Evolutionary conservation across 2,113 vertebrate genomes (phyloP).

Genomic region (Hepsetus odoe): DNA sequence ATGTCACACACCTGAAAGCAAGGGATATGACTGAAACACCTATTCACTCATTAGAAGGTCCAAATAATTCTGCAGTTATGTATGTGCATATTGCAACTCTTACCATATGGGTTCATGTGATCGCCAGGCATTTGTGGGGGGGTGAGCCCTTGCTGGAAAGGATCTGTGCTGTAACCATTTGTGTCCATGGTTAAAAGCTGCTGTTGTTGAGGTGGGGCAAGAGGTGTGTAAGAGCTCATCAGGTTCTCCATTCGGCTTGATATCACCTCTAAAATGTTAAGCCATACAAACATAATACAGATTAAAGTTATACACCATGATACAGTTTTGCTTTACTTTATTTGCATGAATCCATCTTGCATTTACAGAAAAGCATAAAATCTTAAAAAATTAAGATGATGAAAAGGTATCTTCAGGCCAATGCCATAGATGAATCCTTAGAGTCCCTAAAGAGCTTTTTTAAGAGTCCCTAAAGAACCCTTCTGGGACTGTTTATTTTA

Average conservation of each 20-base stretch:
- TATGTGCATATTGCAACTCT: slow-evolving; percentile 58
- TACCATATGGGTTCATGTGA: slow-evolving; percentile 97
- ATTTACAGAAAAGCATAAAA: too few species aligned
- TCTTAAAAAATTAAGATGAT: too few species aligned
- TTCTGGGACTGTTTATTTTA: too few species aligned
- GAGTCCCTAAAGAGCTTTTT: too few species aligned
- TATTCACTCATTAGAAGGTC: too few species aligned
- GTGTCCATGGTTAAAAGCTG: slow-evolving; percentile 87
- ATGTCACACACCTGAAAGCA: too few species aligned
- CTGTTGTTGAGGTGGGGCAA: slow-evolving; percentile 84
- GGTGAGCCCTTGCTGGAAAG: slow-evolving; percentile 92
- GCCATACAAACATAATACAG: neutral
- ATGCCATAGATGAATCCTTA: too few species aligned
- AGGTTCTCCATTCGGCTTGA: slow-evolving; percentile 90
- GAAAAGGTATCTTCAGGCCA: too few species aligned
- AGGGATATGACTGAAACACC: too few species aligned
- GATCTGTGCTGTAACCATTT: slow-evolving; percentile 84
- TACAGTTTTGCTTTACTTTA: neutral
- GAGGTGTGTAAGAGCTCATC: slow-evolving; percentile 87
- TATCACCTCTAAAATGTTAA: slow-evolving; percentile 81
- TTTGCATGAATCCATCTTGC: too few species aligned
- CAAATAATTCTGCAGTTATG: too few species aligned
- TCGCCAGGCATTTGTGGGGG: slow-evolving; percentile 96
- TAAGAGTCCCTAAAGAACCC: too few species aligned
- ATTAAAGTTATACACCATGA: neutral